A percentile compares a stretch with the other conserved stretches of the same genome.
Conservation (phyloP, 2,888 invertebrate species). For the Trichacis sp. region DNA sequence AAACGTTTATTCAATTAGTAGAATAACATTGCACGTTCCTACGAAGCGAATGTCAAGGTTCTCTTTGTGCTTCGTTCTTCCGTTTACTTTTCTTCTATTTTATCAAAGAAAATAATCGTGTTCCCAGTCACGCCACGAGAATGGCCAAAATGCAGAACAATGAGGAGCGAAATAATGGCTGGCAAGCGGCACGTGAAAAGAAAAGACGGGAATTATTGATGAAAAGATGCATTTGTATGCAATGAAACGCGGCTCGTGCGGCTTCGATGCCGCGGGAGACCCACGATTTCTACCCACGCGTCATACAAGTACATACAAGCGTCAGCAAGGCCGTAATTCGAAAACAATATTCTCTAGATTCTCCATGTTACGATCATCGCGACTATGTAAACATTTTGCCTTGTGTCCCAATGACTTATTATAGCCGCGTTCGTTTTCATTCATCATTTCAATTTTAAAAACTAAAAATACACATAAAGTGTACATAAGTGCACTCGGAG, state of each 20-base stretch:
- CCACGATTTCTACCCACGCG: constrained; percentile 25
- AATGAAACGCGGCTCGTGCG: not conserved
- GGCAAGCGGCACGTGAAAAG: not conserved
- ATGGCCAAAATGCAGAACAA: too few relatives aligned
- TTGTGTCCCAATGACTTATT: not conserved
- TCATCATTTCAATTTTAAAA: too few relatives aligned
- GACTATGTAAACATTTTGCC: not conserved
- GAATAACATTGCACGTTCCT: too few relatives aligned
- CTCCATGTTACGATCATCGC: constrained; percentile 12
- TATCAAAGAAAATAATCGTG: too few relatives aligned
- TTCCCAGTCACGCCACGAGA: too few relatives aligned
- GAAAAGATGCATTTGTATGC: not conserved
- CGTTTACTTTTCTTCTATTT: too few relatives aligned
- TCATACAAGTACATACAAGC: constrained; percentile 22
- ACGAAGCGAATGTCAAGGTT: too few relatives aligned
- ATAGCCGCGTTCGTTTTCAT: not conserved
- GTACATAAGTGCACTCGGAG: too few relatives aligned
- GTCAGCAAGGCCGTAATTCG: constrained; percentile 27
- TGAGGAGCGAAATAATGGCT: too few relatives aligned
- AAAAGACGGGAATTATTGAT: not conserved
- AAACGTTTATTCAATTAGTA: too few relatives aligned
- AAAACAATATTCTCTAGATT: constrained; percentile 25
- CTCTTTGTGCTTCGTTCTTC: too few relatives aligned
- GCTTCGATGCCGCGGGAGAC: constrained; percentile 5
- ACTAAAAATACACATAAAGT: too few relatives aligned